Percentiles rank a stretch among this genome's conserved stretches.
These are phyloP conservation scores for Temnothorax curvispinosus DNA, from an alignment of 1,140 invertebrate genomes.

Conservation along the genomic window DNA sequence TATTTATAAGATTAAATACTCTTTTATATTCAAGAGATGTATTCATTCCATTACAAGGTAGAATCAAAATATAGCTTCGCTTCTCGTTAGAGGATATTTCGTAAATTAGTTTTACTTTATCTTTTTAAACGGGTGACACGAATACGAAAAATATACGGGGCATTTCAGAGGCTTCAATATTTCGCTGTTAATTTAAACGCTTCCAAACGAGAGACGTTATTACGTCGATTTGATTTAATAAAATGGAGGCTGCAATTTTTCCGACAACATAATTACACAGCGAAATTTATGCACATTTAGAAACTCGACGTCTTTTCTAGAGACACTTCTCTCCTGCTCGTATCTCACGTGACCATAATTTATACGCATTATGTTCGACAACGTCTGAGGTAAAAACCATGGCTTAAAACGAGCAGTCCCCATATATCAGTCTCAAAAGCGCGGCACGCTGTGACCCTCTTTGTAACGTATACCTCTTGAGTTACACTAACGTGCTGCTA, in stretches of 20 bases:
- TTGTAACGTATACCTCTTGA: slow-evolving; percentile 11
- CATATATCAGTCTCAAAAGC: slow-evolving; percentile 14
- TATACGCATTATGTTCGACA: slow-evolving; percentile 4
- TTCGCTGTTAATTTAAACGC: not conserved
- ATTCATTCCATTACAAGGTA: not conserved
- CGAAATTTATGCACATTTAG: not conserved
- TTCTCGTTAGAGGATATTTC: not conserved
- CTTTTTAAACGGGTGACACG: not conserved
- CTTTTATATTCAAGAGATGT: slow-evolving; percentile 20
- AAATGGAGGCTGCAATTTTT: not conserved
- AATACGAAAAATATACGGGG: slow-evolving; percentile 4
- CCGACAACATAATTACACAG: not conserved
- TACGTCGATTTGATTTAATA: not conserved
- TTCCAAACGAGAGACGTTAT: not conserved
- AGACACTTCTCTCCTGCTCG: not conserved
- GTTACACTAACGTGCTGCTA: not conserved
- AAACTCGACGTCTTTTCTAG: not conserved
- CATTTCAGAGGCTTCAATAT: not conserved
- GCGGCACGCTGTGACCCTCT: not conserved
- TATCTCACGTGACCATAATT: slow-evolving; percentile 4
- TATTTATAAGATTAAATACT: slow-evolving; percentile 16
- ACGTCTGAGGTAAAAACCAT: not conserved
- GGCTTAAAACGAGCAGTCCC: not conserved
- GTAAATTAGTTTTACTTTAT: slow-evolving; percentile 22
- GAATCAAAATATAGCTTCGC: not conserved